phyloP scores from a whole-genome alignment of 2,113 vertebrate genomes.

The Ascaphus truei region DNA sequence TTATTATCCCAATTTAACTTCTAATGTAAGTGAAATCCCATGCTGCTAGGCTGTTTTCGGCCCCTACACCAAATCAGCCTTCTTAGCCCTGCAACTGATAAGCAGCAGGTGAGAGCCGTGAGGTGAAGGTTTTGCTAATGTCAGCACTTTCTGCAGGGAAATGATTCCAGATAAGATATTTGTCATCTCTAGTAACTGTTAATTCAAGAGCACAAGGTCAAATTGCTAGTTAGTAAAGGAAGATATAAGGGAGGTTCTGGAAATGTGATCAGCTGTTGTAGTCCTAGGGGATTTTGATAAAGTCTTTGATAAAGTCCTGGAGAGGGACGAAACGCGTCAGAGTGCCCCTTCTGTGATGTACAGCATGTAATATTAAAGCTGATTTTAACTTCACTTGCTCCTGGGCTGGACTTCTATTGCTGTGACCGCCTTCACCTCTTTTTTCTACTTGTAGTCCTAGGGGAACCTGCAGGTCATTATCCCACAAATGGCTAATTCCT shows the following conservation, averaged over 20 bases:
- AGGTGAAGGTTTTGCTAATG: conserved; percentile 7
- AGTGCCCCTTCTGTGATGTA: too few relatives aligned
- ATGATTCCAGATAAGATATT: conserved; percentile 13
- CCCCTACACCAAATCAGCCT: not conserved
- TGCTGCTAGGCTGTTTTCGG: conserved; percentile 14
- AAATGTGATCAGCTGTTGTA: not conserved
- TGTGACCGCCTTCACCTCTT: too few relatives aligned
- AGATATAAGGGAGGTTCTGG: not conserved
- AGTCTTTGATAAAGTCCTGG: too few relatives aligned
- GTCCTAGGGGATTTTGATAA: not conserved
- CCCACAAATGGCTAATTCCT: too few relatives aligned
- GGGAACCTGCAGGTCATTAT: too few relatives aligned
- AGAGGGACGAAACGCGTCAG: too few relatives aligned
- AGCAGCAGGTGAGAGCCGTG: conserved; percentile 17
- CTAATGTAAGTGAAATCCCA: not conserved
- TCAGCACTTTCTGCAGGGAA: conserved; percentile 12
- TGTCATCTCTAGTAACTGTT: conserved; percentile 20
- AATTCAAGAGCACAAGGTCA: conserved; percentile 18
- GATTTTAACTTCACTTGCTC: too few relatives aligned
- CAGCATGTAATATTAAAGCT: too few relatives aligned
- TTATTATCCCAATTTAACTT: not conserved
- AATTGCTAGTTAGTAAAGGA: conserved; percentile 1
- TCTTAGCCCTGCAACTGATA: not conserved
- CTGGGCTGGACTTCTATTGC: too few relatives aligned
- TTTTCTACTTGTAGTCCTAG: too few relatives aligned